Conservation (phyloP, 1,140 invertebrate genomes). For the Trachymyrmex septentrionalis region DNA sequence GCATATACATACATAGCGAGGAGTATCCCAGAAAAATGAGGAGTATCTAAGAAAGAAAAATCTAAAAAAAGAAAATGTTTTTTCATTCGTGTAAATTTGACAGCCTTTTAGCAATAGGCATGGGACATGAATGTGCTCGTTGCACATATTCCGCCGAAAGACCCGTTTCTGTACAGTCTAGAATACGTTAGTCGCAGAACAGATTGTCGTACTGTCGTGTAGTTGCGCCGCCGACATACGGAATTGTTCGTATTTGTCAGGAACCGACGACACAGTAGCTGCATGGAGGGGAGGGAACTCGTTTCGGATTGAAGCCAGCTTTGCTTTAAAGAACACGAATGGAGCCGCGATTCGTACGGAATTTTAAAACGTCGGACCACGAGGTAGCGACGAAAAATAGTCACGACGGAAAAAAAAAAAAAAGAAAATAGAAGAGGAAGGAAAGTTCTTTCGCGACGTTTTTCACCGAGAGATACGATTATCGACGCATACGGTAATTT, state of each 20-base stretch:
- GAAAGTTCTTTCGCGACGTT: background rate
- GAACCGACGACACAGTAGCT: constrained; percentile 60
- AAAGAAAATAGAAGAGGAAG: background rate
- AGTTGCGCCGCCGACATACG: constrained; percentile 71
- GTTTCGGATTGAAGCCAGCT: constrained; percentile 67
- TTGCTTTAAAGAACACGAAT: constrained; percentile 73
- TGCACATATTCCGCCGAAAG: constrained; percentile 47
- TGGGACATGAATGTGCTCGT: background rate
- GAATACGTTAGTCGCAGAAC: constrained; percentile 73
- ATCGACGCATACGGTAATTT: constrained; percentile 66
- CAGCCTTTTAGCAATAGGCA: constrained; percentile 37
- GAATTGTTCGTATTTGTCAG: constrained; percentile 80
- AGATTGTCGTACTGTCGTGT: constrained; percentile 73
- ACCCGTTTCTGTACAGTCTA: constrained; percentile 39
- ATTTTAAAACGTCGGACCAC: constrained; percentile 69
- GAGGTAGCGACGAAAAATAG: constrained; percentile 64
- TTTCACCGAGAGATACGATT: constrained; percentile 32
- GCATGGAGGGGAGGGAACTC: constrained; percentile 17
- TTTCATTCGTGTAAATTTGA: constrained; percentile 58
- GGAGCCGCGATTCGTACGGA: constrained; percentile 69
- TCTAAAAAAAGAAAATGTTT: constrained; percentile 5
- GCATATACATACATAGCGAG: background rate
- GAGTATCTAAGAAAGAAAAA: too few relatives aligned
- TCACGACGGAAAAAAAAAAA: constrained; percentile 25
- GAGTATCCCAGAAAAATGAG: too few relatives aligned